phyloP scores from a whole-genome alignment of 2,797 vertebrate species.

The Enteromius radiatus region DNA sequence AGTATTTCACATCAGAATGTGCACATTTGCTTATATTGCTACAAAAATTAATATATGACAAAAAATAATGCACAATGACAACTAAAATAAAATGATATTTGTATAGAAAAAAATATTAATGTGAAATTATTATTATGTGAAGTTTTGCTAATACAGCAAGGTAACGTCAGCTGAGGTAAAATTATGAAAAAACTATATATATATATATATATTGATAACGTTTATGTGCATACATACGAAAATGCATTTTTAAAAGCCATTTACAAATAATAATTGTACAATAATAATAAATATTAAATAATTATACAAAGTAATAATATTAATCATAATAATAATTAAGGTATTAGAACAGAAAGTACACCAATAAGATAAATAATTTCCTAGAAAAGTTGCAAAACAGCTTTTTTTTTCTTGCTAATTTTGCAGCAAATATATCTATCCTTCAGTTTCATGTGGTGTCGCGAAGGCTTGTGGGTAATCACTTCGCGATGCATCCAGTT shows the following conservation, averaged over 20 bases:
- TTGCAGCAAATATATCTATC: background rate
- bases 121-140: too few relatives aligned
- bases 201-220: too few relatives aligned
- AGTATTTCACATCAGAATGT: background rate
- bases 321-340: too few relatives aligned
- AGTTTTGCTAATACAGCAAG: background rate
- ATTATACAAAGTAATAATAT: too few relatives aligned
- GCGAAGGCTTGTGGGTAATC: conserved; percentile 54
- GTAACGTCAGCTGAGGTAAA: background rate
- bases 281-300: background rate
- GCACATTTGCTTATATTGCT: background rate
- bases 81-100: background rate
- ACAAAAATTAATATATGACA: background rate
- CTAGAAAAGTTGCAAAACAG: background rate
- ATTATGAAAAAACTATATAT: background rate
- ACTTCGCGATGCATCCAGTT: conserved; percentile 26
- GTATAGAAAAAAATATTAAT: too few relatives aligned
- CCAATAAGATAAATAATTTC: background rate
- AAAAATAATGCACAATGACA: background rate
- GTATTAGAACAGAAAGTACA: too few relatives aligned
- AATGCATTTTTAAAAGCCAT: background rate
- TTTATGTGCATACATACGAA: too few relatives aligned
- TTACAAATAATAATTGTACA: background rate
- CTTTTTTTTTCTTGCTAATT: background rate
- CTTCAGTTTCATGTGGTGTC: conserved; percentile 33